phyloP scores from a whole-genome alignment of 2,888 invertebrate species.

The Ornithoptera alexandrae region DNA sequence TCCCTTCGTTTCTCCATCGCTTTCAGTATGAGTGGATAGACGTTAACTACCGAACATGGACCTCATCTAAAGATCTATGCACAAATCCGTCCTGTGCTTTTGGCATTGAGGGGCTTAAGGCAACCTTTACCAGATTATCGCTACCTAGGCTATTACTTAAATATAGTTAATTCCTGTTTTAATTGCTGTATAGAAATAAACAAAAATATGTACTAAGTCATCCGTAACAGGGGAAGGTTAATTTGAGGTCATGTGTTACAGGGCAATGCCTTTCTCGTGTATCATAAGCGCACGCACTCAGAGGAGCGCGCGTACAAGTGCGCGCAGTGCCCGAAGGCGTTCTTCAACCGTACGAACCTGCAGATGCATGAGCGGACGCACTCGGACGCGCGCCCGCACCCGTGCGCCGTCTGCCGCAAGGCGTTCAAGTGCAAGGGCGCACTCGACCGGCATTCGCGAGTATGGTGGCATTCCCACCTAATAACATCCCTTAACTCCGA shows the following conservation, averaged over 20 bases:
- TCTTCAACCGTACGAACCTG: constrained; percentile 66
- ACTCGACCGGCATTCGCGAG: constrained; percentile 60
- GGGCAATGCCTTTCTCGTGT: constrained; percentile 66
- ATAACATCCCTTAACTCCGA: background rate
- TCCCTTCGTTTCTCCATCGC: too few species aligned
- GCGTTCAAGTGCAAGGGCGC: constrained; percentile 70
- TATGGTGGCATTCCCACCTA: constrained; percentile 28
- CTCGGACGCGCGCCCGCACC: constrained; percentile 60
- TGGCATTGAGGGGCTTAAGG: too few species aligned
- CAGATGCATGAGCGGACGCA: constrained; percentile 68
- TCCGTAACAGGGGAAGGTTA: too few species aligned
- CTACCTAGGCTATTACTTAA: too few species aligned
- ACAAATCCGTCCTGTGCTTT: too few species aligned
- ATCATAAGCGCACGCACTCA: constrained; percentile 68
- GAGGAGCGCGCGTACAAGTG: constrained; percentile 59
- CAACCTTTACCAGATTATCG: too few species aligned
- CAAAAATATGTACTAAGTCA: too few species aligned
- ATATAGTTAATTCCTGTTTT: too few species aligned
- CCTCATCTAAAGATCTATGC: too few species aligned
- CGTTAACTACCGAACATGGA: too few species aligned
- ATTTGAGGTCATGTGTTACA: constrained; percentile 30
- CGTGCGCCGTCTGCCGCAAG: constrained; percentile 61
- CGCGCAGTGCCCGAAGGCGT: constrained; percentile 59
- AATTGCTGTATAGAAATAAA: too few species aligned
- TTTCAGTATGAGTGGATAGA: too few species aligned